Conservation (phyloP, 2,797 vertebrate genomes). For the Parauchenoglanis punctatus region DNA sequence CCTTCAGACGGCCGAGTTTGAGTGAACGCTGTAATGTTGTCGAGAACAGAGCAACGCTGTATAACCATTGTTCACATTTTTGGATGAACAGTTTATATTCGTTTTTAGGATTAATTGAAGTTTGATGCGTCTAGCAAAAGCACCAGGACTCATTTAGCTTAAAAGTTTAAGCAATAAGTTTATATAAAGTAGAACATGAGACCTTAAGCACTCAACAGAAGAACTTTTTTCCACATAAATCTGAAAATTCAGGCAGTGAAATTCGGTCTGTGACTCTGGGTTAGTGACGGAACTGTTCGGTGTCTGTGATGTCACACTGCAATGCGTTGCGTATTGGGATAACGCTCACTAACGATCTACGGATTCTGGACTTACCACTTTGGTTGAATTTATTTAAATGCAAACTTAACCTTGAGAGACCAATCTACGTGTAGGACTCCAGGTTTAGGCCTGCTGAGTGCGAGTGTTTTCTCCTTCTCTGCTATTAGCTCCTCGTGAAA, state of each 20-base stretch:
- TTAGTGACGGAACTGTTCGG: background rate
- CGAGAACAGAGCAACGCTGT: no score
- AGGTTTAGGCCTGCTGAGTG: background rate
- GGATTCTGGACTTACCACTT: background rate
- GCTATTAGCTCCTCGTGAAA: background rate
- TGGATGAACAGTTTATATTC: background rate
- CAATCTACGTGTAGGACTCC: background rate
- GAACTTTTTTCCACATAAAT: background rate
- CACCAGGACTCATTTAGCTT: background rate
- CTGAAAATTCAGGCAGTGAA: background rate
- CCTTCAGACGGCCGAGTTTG: no score
- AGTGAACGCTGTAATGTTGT: no score
- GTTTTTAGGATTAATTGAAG: background rate
- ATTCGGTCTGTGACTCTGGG: background rate
- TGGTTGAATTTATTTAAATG: background rate
- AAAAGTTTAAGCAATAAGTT: background rate
- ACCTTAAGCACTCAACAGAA: background rate
- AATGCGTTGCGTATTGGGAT: background rate
- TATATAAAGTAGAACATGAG: background rate
- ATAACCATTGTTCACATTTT: no score
- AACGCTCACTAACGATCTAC: no score
- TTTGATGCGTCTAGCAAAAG: background rate
- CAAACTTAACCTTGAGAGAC: no score
- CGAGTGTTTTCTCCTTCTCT: background rate
- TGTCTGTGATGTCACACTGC: background rate